These are phyloP conservation scores for Steinernema feltiae DNA, from an alignment of 1,140 invertebrate species.

Conservation along the genomic window DNA sequence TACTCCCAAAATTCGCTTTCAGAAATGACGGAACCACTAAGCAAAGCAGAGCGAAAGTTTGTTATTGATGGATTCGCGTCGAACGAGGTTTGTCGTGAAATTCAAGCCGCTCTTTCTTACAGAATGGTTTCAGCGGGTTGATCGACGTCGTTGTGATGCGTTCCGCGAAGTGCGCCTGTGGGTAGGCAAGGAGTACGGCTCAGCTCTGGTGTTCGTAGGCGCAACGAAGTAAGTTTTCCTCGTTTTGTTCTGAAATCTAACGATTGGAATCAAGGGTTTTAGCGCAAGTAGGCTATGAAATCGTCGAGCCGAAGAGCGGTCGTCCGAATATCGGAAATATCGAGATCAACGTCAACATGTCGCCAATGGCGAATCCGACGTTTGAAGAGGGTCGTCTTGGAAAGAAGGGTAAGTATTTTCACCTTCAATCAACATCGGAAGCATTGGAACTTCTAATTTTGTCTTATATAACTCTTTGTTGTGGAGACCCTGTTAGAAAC, in stretches of 20 bases:
- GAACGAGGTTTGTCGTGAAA: not conserved
- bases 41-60: not conserved
- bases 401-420: not conserved
- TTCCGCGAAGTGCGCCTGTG: not conserved
- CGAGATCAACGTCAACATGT: not conserved
- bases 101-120: not conserved
- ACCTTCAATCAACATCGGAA: too few relatives aligned
- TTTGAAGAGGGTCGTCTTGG: not conserved
- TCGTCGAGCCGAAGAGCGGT: not conserved
- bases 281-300: not conserved
- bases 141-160: not conserved
- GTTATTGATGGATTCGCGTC: not conserved
- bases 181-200: not conserved
- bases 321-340: not conserved
- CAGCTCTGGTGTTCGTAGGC: not conserved
- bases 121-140: not conserved
- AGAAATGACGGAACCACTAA: slow-evolving; percentile 16
- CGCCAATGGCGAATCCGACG: not conserved
- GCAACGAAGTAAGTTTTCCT: not conserved
- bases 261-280: not conserved
- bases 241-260: not conserved
- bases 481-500: too few relatives aligned
- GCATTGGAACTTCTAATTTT: too few relatives aligned
- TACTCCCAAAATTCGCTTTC: too few relatives aligned
- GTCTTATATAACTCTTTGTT: too few relatives aligned